phyloP scores from a whole-genome alignment of 92 coral and sea anemone genomes.

The Actinostola sp. region DNA sequence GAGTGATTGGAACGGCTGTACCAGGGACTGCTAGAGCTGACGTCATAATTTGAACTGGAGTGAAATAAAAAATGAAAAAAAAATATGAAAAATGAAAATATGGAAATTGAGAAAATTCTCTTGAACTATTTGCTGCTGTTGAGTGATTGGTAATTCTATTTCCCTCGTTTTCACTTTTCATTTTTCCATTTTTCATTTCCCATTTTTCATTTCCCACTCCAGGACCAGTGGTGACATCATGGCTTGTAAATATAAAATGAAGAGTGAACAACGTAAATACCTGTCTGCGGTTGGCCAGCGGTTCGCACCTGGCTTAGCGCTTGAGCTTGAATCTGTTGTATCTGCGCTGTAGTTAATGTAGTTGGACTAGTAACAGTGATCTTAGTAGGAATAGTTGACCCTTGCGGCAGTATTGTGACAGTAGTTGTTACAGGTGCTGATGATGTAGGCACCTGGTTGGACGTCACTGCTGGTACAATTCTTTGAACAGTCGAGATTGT shows the following conservation, averaged over 20 bases:
- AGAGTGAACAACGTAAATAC: too few relatives aligned
- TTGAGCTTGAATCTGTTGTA: constrained; percentile 61
- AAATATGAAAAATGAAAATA: background rate
- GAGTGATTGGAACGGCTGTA: background rate
- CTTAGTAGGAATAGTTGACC: constrained; percentile 24
- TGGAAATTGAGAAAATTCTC: too few relatives aligned
- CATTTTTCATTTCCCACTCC: too few relatives aligned
- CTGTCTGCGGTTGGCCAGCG: constrained; percentile 27
- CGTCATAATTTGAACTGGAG: constrained; percentile 6
- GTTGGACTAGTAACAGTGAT: constrained; percentile 23
- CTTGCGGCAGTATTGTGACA: constrained; percentile 76
- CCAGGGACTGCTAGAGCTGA: constrained; percentile 26
- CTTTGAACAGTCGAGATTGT: constrained; percentile 51
- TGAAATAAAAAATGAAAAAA: background rate
- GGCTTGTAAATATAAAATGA: too few relatives aligned
- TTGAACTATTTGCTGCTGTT: constrained; percentile 17
- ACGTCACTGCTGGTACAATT: constrained; percentile 76
- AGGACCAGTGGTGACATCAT: too few relatives aligned
- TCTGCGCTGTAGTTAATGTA: constrained; percentile 51
- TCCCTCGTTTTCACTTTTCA: too few relatives aligned
- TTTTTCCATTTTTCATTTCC: too few relatives aligned
- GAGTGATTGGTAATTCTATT: background rate
- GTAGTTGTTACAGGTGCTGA: constrained; percentile 69
- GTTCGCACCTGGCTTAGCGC: constrained; percentile 43
- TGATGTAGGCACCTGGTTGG: constrained; percentile 42